phyloP scores from a whole-genome alignment of 2,113 vertebrate genomes.

The Micromys minutus region DNA sequence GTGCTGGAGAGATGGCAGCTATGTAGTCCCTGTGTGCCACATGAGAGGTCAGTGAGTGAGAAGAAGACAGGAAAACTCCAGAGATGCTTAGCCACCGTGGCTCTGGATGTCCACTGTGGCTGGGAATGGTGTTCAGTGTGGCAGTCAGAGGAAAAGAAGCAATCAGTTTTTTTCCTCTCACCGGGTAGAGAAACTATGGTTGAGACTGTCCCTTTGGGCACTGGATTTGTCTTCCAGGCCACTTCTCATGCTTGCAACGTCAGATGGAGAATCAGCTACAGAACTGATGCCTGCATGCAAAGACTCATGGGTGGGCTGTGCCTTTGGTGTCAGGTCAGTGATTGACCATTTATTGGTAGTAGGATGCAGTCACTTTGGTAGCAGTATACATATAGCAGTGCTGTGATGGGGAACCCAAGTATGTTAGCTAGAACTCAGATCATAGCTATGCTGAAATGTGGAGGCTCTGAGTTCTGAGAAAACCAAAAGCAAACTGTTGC shows the following conservation, averaged over 20 bases:
- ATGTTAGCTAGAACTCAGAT: background rate
- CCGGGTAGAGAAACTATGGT: no score
- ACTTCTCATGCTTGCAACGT: background rate
- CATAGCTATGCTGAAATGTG: background rate
- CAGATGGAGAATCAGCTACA: background rate
- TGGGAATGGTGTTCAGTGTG: background rate
- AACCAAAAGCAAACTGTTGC: background rate
- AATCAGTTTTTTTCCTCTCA: background rate
- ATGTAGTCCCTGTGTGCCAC: background rate
- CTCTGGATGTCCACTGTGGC: background rate
- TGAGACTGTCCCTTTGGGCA: background rate
- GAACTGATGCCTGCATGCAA: background rate
- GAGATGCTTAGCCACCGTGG: background rate
- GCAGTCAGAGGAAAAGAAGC: no score
- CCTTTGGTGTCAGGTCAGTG: background rate
- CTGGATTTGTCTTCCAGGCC: background rate
- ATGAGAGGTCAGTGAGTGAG: background rate
- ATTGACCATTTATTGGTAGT: background rate
- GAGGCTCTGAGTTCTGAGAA: background rate
- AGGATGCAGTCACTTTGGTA: no score
- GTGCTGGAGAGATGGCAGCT: background rate
- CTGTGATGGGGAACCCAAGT: background rate
- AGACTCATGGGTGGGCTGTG: no score
- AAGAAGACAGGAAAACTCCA: background rate
- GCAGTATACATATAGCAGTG: background rate